phyloP scores from a whole-genome alignment of 92 coral and sea anemone species.

The Actinernus sp. region DNA sequence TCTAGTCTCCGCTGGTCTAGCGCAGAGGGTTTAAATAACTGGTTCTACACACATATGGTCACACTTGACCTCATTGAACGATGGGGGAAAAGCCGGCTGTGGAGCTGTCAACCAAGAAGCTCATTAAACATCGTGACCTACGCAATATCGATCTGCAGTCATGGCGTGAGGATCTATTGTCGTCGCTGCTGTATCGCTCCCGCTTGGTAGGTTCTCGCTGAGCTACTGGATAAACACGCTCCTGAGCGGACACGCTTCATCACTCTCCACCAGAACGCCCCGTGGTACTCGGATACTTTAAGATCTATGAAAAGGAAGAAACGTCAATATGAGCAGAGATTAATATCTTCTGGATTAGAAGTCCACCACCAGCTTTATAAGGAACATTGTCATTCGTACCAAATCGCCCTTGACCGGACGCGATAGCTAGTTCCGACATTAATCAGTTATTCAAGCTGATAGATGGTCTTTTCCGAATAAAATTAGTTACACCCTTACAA shows the following conservation, averaged over 20 bases:
- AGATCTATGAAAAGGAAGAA: background rate
- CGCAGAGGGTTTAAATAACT: no score
- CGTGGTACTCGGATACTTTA: slow-evolving; percentile 10
- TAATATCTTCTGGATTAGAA: slow-evolving; percentile 7
- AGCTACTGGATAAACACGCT: slow-evolving; percentile 9
- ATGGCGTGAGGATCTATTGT: slow-evolving; percentile 1
- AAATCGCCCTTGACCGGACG: background rate
- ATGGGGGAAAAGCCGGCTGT: no score
- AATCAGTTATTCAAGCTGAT: slow-evolving; percentile 37
- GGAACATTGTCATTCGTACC: background rate
- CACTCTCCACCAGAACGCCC: slow-evolving; percentile 13
- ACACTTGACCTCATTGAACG: no score
- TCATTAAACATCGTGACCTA: slow-evolving; percentile 11
- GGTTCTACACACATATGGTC: no score
- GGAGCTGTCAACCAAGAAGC: slow-evolving; percentile 10
- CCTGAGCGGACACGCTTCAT: slow-evolving; percentile 23
- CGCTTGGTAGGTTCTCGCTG: background rate
- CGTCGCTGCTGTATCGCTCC: slow-evolving; percentile 1
- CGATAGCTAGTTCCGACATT: slow-evolving; percentile 7
- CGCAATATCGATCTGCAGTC: slow-evolving; percentile 16
- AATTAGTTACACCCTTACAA: slow-evolving; percentile 25
- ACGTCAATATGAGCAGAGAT: slow-evolving; percentile 9
- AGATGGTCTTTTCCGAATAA: slow-evolving; percentile 22
- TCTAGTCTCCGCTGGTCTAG: no score
- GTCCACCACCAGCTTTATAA: slow-evolving; percentile 3